These are phyloP conservation scores for Himalopsyche phryganea DNA, from an alignment of 1,140 invertebrate species.

Conservation along the genomic window DNA sequence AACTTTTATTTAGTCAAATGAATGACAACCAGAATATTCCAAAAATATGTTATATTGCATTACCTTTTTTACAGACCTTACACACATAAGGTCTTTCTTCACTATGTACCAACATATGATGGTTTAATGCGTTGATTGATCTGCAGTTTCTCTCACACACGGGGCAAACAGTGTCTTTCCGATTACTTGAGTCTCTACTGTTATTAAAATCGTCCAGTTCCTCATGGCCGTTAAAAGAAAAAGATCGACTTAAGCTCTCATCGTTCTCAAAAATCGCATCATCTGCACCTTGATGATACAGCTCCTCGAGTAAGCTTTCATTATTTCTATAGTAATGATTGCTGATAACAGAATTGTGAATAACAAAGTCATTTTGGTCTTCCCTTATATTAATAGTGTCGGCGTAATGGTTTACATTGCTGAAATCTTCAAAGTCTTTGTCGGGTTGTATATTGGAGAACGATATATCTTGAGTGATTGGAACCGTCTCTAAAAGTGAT, in stretches of 20 bases:
- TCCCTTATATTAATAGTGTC: background rate
- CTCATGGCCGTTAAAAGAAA: too few relatives aligned
- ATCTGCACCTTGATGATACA: too few relatives aligned
- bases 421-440: conserved; percentile 10
- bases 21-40: too few relatives aligned
- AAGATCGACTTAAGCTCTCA: too few relatives aligned
- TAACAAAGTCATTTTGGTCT: conserved; percentile 9
- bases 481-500: conserved; percentile 1
- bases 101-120: conserved; percentile 33
- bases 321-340: background rate
- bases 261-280: too few relatives aligned
- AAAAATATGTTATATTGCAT: too few relatives aligned
- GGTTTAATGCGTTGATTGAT: conserved; percentile 30
- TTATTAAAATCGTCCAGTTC: too few relatives aligned
- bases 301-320: too few relatives aligned
- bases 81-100: conserved; percentile 30
- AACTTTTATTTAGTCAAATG: too few relatives aligned
- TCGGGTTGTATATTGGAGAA: conserved; percentile 5
- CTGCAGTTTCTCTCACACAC: conserved; percentile 23
- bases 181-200: background rate
- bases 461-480: background rate
- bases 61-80: conserved; percentile 32
- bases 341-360: conserved; percentile 15
- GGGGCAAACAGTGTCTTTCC: conserved; percentile 16
- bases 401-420: background rate